phyloP scores from a whole-genome alignment of 2,888 invertebrate genomes.

The Esperia sulphurella region DNA sequence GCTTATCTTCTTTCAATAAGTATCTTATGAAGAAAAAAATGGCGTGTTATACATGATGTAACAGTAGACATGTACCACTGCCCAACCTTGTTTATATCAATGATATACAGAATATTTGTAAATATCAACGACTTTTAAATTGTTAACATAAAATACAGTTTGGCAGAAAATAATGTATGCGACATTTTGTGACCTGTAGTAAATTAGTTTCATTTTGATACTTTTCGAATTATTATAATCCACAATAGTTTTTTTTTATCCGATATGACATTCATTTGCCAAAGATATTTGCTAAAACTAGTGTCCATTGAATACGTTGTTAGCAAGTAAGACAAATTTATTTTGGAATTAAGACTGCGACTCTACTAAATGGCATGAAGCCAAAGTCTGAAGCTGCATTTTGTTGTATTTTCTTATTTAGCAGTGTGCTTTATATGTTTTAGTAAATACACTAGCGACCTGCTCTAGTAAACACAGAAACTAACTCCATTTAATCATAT shows the following conservation, averaged over 20 bases:
- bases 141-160: neutral
- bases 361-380: neutral
- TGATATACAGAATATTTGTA: neutral
- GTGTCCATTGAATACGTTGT: neutral
- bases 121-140: neutral
- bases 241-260: too few species aligned
- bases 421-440: too few species aligned
- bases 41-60: neutral
- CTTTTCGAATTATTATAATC: neutral
- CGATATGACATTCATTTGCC: too few species aligned
- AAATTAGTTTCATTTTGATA: neutral
- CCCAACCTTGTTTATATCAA: neutral
- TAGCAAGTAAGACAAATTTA: neutral
- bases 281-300: too few species aligned
- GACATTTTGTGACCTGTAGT: neutral
- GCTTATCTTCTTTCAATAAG: neutral
- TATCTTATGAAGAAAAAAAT: neutral
- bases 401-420: constrained; percentile 1
- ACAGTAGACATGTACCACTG: neutral
- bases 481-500: too few species aligned
- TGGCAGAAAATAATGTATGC: neutral
- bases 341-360: neutral
- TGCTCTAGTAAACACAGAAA: too few species aligned
- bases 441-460: too few species aligned
- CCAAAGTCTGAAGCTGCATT: constrained; percentile 1